Conservation (phyloP, 1,140 invertebrate genomes). For the Drosophila bifasciata region DNA sequence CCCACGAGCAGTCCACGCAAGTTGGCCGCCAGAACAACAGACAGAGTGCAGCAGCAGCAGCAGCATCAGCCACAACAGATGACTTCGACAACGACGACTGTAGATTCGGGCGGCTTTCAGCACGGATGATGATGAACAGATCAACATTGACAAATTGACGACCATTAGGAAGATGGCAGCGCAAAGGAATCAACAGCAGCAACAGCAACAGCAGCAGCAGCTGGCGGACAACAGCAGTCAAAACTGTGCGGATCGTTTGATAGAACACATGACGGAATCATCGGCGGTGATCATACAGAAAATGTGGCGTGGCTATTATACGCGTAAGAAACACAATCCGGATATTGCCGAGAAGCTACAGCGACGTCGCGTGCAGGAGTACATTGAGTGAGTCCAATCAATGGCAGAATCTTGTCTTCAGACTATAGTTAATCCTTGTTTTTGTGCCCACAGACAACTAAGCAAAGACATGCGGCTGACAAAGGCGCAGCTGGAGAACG, state of each 20-base stretch:
- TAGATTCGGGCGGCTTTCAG: constrained; percentile 64
- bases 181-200: constrained; percentile 64
- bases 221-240: constrained; percentile 49
- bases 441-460: constrained; percentile 86
- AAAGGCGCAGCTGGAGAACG: constrained; percentile 92
- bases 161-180: constrained; percentile 84
- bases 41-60: constrained; percentile 40
- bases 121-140: constrained; percentile 81
- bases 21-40: constrained; percentile 2
- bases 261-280: constrained; percentile 74
- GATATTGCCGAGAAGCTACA: constrained; percentile 91
- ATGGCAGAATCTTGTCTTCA: neutral
- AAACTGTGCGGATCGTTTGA: constrained; percentile 61
- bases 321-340: constrained; percentile 89
- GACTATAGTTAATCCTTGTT: neutral
- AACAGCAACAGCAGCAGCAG: constrained; percentile 58
- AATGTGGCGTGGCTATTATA: constrained; percentile 94
- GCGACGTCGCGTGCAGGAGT: constrained; percentile 91
- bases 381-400: constrained; percentile 89
- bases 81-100: constrained; percentile 6
- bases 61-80: constrained; percentile 24
- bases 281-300: constrained; percentile 93
- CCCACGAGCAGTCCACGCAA: constrained; percentile 75
- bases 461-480: constrained; percentile 92
- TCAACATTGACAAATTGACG: constrained; percentile 84